Percentiles rank a stretch among this genome's conserved stretches.
phyloP scores from a whole-genome alignment of 2,113 vertebrate genomes.

The Tympanuchus pallidicinctus region DNA sequence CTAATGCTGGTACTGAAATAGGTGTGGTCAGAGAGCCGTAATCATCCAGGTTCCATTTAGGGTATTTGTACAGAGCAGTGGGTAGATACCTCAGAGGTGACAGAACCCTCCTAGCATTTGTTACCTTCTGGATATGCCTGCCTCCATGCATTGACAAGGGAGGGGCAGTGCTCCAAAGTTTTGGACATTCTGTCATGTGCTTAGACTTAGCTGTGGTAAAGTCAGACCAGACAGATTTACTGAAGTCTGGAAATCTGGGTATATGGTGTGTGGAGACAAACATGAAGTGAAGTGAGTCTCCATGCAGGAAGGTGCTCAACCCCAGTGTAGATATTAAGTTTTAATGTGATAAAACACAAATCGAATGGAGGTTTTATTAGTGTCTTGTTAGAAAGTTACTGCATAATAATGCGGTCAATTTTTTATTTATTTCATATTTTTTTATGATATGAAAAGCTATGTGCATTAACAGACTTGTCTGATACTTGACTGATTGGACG shows the following conservation, averaged over 20 bases:
- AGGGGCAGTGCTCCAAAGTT: neutral
- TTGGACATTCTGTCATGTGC: rapidly evolving
- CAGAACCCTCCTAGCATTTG: neutral
- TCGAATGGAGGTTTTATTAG: neutral
- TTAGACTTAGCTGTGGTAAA: neutral
- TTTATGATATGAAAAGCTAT: neutral
- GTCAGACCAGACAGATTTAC: neutral
- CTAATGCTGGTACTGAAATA: neutral
- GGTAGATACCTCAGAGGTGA: neutral
- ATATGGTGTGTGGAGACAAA: neutral
- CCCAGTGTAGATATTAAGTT: neutral
- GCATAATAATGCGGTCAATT: neutral
- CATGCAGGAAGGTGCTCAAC: neutral
- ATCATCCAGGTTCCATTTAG: neutral
- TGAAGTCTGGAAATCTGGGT: neutral
- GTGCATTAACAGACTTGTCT: neutral
- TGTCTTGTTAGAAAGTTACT: neutral
- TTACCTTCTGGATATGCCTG: neutral
- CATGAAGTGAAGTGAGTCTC: neutral
- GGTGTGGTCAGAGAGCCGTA: too few species aligned
- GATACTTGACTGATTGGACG: neutral
- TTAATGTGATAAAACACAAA: neutral
- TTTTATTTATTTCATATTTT: neutral
- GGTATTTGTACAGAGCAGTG: neutral
- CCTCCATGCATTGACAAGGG: rapidly evolving